Conservation (phyloP, 2,113 vertebrate species). For the Xenopus laevis region DNA sequence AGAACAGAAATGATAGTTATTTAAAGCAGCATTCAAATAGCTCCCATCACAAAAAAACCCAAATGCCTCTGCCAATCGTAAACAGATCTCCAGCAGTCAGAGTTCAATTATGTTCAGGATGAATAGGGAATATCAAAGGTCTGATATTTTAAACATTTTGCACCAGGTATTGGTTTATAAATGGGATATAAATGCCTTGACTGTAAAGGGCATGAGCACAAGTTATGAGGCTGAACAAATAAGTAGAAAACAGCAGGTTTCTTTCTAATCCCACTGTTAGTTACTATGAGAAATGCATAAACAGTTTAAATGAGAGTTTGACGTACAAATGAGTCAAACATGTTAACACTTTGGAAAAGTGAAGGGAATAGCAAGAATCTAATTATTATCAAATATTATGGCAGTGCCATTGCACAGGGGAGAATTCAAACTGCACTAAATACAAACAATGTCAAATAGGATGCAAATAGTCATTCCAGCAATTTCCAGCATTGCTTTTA, state of each 20-base stretch:
- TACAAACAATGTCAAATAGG: too few species aligned
- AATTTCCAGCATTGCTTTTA: too few species aligned
- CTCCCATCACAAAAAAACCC: neutral
- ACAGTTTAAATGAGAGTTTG: too few species aligned
- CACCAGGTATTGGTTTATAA: neutral
- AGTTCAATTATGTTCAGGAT: neutral
- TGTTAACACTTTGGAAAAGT: too few species aligned
- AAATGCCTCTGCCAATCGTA: too few species aligned
- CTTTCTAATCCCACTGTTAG: neutral
- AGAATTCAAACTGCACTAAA: too few species aligned
- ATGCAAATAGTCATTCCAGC: too few species aligned
- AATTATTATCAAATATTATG: too few species aligned
- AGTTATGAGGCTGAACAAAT: neutral
- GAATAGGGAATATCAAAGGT: slow-evolving; percentile 1
- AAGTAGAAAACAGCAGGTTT: neutral
- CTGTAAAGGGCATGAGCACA: neutral
- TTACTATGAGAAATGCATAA: too few species aligned
- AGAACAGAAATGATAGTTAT: neutral
- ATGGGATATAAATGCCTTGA: neutral
- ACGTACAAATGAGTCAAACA: too few species aligned
- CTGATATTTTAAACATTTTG: neutral
- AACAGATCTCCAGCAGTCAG: neutral
- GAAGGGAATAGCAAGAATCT: too few species aligned
- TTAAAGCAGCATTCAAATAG: neutral
- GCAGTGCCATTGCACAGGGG: too few species aligned